Evolutionary conservation across 2,888 invertebrate genomes (phyloP).

Genomic region (Machimus rusticus): DNA sequence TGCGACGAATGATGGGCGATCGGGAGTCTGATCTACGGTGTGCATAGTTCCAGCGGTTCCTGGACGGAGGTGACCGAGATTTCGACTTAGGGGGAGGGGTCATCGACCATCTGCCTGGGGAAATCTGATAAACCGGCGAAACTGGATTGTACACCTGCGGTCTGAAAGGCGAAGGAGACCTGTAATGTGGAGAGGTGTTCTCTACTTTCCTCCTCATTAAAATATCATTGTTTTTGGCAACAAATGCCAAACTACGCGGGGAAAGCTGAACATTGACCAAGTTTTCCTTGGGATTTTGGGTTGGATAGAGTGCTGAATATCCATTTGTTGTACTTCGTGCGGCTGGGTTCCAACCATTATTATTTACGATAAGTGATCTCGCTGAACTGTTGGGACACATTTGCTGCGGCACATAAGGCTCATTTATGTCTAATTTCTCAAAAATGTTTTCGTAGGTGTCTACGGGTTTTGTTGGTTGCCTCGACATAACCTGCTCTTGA

Average conservation of each 20-base stretch:
- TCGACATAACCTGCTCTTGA: background rate
- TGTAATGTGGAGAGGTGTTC: constrained; percentile 37
- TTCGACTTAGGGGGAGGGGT: constrained; percentile 41
- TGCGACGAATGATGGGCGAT: constrained; percentile 35
- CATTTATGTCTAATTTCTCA: constrained; percentile 45
- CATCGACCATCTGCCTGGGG: constrained; percentile 15
- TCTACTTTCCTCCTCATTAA: constrained; percentile 48
- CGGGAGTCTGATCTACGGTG: constrained; percentile 36
- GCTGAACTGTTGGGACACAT: constrained; percentile 22
- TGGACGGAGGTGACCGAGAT: constrained; percentile 41
- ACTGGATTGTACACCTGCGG: background rate
- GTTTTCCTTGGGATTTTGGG: constrained; percentile 19
- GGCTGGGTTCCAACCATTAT: background rate
- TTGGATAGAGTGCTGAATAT: constrained; percentile 23
- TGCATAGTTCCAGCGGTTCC: background rate
- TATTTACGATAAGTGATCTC: background rate
- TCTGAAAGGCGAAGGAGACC: background rate
- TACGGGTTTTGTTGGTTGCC: background rate
- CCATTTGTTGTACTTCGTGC: constrained; percentile 15
- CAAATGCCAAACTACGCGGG: constrained; percentile 50
- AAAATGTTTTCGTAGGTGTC: background rate
- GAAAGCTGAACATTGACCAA: constrained; percentile 48
- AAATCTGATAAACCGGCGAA: background rate
- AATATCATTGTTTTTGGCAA: constrained; percentile 49
- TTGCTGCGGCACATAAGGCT: constrained; percentile 48